Evolutionary conservation across 2,797 vertebrate species (phyloP), one percentile per base, ranked within the genome.

Genomic region (Argya squamiceps): DNA sequence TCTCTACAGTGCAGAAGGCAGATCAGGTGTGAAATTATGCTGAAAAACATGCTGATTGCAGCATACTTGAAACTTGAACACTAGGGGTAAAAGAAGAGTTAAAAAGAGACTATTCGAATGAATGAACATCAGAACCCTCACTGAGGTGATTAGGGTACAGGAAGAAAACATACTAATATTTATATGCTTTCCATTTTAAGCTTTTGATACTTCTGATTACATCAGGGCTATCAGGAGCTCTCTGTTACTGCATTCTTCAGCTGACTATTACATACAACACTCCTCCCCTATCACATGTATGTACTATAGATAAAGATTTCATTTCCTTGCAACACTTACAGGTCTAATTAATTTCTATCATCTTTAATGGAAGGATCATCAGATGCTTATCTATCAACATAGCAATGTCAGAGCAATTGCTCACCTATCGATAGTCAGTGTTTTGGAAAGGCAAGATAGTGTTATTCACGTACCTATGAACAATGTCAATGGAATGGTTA

Each of bases 131-230:
- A 83, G 30, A 94, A 58, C 6, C 26, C 62, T 49, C 46, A 74
- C 20, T 47, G 36, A 60, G 7, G 36, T 5, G 2, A 86, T 0
- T 1, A 1, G 10, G 23, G 3, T 58, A 69, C 18, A n/a, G 46
- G 20, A 84, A 75, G 12, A 65, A 78, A 41, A 78, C 17, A 52
- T 12, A 46, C 6, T n/a, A 87, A 75, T 39, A 84, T 49, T 68
- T 47, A 50, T 29, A 55, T 32, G 4, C 15, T 76, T 60, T 73
- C 47, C 17, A 29, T 55, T 44, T 49, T 16, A 83, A 67, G 52
- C 43, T 70, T 92, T 77, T 39, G 8, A 46, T 44, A 69, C 18
- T n/a, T 84, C 69, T 53, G 60, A 75, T 60, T 36, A 44, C 0
- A 5, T 32, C 52, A 44, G 19, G 23, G 14, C 36, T 86, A 37